These are phyloP conservation scores for Agapornis roseicollis DNA, from an alignment of 2,113 vertebrate species.

Conservation along the genomic window DNA sequence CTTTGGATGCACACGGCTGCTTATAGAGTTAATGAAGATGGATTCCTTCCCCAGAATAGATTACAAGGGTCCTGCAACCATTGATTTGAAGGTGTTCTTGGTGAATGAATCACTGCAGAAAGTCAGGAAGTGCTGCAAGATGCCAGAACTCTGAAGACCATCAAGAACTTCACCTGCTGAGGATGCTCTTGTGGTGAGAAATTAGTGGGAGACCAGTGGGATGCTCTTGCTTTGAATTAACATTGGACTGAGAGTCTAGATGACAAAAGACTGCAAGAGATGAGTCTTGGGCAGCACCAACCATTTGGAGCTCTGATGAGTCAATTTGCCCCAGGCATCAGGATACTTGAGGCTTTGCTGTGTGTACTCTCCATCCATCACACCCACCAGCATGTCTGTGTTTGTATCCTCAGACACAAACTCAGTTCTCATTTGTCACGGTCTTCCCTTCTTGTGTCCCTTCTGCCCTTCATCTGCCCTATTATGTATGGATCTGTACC, in stretches of 20 bases:
- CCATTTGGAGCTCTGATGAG: background rate
- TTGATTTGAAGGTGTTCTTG: background rate
- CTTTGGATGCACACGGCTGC: background rate
- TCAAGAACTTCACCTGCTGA: background rate
- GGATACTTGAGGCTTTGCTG: background rate
- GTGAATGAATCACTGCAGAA: background rate
- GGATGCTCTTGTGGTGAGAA: background rate
- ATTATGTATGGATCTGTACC: background rate
- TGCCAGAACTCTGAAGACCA: background rate
- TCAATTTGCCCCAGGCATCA: background rate
- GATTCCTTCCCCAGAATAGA: slow-evolving; percentile 13
- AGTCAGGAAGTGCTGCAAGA: background rate
- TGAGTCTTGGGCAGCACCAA: background rate
- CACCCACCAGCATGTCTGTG: background rate
- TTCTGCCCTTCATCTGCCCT: background rate
- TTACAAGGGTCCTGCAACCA: background rate
- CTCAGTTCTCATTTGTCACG: background rate
- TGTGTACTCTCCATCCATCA: background rate
- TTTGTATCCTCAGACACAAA: background rate
- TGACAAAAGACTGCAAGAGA: background rate
- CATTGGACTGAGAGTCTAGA: background rate
- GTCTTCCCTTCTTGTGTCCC: background rate
- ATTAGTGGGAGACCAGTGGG: background rate
- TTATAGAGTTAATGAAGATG: slow-evolving; percentile 35
- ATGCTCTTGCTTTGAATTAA: background rate